These are phyloP conservation scores for Tyrannus savana DNA, from an alignment of 2,113 vertebrate genomes.

Conservation along the genomic window DNA sequence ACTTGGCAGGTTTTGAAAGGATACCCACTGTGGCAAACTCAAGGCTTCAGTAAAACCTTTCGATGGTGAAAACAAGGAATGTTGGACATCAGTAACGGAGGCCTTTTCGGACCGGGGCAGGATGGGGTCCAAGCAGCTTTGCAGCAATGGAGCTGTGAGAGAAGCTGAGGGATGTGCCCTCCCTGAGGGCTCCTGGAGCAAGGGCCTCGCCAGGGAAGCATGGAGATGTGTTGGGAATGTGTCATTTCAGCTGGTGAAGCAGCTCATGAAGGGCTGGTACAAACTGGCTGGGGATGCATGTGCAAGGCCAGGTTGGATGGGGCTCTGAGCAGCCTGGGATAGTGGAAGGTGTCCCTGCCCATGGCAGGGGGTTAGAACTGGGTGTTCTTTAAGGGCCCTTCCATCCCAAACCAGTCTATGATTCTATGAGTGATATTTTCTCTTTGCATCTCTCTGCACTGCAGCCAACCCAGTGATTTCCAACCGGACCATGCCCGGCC, in stretches of 20 bases:
- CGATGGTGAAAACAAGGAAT: conserved; percentile 47
- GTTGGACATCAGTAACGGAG: neutral
- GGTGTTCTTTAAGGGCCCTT: neutral
- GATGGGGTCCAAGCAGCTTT: neutral
- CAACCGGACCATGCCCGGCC: neutral
- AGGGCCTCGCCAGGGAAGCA: neutral
- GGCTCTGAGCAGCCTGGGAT: neutral
- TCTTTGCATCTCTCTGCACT: neutral
- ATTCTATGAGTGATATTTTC: neutral
- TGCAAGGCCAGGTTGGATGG: neutral
- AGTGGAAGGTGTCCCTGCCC: neutral
- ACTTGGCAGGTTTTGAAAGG: conserved; percentile 56
- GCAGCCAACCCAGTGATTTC: neutral
- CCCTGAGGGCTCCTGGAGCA: neutral
- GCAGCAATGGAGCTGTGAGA: neutral
- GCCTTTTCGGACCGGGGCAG: neutral
- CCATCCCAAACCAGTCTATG: neutral
- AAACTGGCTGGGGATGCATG: neutral
- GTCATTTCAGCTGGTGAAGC: neutral
- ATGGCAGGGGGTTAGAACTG: neutral
- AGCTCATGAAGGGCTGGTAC: neutral
- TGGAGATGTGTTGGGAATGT: neutral
- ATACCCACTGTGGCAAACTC: conserved; percentile 50
- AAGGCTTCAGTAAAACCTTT: conserved; percentile 32
- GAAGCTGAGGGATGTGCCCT: neutral